Evolutionary conservation across 2,888 invertebrate genomes (phyloP).

Genomic region (Merodon equestris): DNA sequence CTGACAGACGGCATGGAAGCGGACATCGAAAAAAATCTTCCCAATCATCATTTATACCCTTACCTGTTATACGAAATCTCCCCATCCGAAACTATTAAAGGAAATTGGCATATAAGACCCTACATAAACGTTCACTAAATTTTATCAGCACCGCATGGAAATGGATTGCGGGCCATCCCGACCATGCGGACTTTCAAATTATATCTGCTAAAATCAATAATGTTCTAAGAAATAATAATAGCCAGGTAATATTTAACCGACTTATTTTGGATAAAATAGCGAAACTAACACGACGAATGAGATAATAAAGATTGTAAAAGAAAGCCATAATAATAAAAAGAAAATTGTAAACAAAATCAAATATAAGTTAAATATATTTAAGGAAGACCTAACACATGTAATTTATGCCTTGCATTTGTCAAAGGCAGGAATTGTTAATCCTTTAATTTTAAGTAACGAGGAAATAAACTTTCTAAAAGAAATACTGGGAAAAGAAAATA

Average conservation of each 20-base stretch:
- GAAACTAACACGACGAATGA: background rate
- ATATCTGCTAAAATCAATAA: slow-evolving; percentile 9
- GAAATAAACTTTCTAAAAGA: no score
- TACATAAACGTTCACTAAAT: slow-evolving; percentile 29
- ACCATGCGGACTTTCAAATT: slow-evolving; percentile 27
- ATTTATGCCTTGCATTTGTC: no score
- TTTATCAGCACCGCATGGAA: slow-evolving; percentile 32
- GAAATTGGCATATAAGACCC: background rate
- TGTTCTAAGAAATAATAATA: slow-evolving; percentile 23
- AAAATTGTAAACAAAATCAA: background rate
- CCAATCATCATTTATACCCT: background rate
- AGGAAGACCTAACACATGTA: no score
- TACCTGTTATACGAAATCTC: background rate
- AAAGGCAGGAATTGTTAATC: no score
- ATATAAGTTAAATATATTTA: background rate
- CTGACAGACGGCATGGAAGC: background rate
- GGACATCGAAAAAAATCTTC: background rate
- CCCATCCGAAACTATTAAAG: slow-evolving; percentile 1
- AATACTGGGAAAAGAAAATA: no score
- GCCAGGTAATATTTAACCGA: slow-evolving; percentile 18
- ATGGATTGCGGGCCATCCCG: slow-evolving; percentile 33
- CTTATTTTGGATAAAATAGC: background rate
- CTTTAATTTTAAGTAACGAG: no score
- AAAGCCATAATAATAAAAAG: background rate
- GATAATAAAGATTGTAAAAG: background rate